These are phyloP conservation scores for Chymomyza procnemis DNA, from an alignment of 2,888 invertebrate genomes.

Conservation along the genomic window DNA sequence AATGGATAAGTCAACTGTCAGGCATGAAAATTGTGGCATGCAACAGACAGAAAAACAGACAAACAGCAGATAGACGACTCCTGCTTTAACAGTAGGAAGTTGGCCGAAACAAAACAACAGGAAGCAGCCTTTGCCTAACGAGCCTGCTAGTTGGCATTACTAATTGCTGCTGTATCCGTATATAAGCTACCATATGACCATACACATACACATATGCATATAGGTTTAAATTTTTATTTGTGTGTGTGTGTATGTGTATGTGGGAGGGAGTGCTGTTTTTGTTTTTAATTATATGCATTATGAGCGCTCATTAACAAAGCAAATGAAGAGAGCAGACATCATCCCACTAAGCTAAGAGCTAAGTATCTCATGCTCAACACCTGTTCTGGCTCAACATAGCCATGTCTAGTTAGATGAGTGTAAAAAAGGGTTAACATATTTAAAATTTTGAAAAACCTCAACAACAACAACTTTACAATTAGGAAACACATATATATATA, in stretches of 20 bases:
- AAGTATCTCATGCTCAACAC: conserved; percentile 30
- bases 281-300: conserved; percentile 66
- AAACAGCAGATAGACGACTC: conserved; percentile 1
- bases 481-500: conserved; percentile 6
- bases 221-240: no score
- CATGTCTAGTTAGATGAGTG: conserved; percentile 4
- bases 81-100: not conserved
- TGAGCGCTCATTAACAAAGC: conserved; percentile 70
- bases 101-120: conserved; percentile 47
- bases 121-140: conserved; percentile 61
- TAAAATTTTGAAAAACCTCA: conserved; percentile 59
- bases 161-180: conserved; percentile 49
- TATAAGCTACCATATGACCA: not conserved
- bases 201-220: not conserved
- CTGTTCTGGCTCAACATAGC: not conserved
- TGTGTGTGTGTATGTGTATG: conserved; percentile 19
- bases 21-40: conserved; percentile 23
- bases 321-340: conserved; percentile 54
- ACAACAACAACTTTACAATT: conserved; percentile 27
- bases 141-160: conserved; percentile 41
- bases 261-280: conserved; percentile 54
- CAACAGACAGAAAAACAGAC: conserved; percentile 36
- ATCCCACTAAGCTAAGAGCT: not conserved
- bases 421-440: conserved; percentile 46
- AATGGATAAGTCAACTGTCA: conserved; percentile 64